Evolutionary conservation across 2,888 invertebrate species (phyloP), one percentile per base, ranked within the genome.

Genomic region (Dasypolia templi): DNA sequence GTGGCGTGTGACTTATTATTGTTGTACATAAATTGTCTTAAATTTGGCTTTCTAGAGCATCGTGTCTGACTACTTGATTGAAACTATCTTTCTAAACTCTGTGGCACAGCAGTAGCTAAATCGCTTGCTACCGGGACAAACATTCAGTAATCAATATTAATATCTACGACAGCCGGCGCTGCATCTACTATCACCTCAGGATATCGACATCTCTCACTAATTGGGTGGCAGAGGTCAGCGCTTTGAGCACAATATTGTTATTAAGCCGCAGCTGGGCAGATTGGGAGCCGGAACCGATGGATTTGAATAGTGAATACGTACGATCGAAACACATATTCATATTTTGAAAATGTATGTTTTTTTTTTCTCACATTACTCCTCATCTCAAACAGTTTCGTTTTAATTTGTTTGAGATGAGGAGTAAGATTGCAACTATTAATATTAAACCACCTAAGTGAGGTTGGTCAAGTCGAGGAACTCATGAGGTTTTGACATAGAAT

Each of bases 201-300:
- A 75, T 82, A 67, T 64, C 35, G 39, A 53, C 42, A 32, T 51
- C 46, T n/a, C 67, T n/a, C 44, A 77, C 77, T 81, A 77, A 78
- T 81, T 78, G 78, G 67, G 32, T 59, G 29, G 26, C 55, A 44
- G 53, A 59, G 67, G 51, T 81, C 59, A 56, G 55, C 59, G 65
- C 35, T 75, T 65, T 39, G 46, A 49, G 51, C 46, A 65, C 65
- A 44, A 66, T 56, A 81, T 81, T 62, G 81, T 65, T 75, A 79
- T 62, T 62, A 29, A 49, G n/a, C 64, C 44, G 22, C 14, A 46
- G 32, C 46, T 51, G 19, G 9, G 17, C 14, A 72, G 53, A 42
- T 46, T 53, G 75, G 32, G 2, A 44, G 11, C 56, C 19, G 14
- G 29, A 49, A 44, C 55, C 32, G 35, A 53, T 59, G 32, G 39